Percentiles rank a stretch among this genome's conserved stretches.
phyloP scores from a whole-genome alignment of 2,113 vertebrate genomes.

The Ovibos moschatus region DNA sequence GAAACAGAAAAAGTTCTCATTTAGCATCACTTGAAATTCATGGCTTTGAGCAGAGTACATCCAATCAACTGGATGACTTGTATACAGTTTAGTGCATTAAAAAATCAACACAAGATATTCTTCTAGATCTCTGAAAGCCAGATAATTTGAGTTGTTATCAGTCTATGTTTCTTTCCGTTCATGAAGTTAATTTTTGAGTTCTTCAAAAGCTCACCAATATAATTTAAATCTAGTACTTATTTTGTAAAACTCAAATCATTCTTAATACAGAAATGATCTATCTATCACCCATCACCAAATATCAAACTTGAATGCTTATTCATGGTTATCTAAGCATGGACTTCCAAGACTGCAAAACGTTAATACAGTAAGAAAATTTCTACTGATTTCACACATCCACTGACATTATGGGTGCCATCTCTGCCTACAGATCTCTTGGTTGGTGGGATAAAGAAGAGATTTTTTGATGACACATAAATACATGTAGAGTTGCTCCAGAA shows the following conservation, averaged over 20 bases:
- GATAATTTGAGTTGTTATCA: neutral
- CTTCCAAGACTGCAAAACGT: neutral
- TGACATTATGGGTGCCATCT: neutral
- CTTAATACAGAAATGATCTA: neutral
- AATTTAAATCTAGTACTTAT: neutral
- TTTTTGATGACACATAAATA: neutral
- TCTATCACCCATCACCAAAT: neutral
- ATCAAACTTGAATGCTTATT: neutral
- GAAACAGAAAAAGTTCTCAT: neutral
- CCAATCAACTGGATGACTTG: neutral
- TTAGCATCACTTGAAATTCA: slow-evolving; percentile 14
- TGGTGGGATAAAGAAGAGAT: neutral
- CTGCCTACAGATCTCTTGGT: neutral
- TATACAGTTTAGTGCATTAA: neutral
- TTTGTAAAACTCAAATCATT: neutral
- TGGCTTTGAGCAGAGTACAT: neutral
- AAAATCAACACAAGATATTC: neutral
- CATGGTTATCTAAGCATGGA: neutral
- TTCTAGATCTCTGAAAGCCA: neutral
- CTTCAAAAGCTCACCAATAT: neutral
- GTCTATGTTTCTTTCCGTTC: neutral
- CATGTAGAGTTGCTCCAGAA: neutral
- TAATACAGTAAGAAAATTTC: neutral
- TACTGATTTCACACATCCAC: neutral
- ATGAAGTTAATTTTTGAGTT: neutral